phyloP scores from a whole-genome alignment of 2,113 vertebrate species.

The Lamprologus lemairii region DNA sequence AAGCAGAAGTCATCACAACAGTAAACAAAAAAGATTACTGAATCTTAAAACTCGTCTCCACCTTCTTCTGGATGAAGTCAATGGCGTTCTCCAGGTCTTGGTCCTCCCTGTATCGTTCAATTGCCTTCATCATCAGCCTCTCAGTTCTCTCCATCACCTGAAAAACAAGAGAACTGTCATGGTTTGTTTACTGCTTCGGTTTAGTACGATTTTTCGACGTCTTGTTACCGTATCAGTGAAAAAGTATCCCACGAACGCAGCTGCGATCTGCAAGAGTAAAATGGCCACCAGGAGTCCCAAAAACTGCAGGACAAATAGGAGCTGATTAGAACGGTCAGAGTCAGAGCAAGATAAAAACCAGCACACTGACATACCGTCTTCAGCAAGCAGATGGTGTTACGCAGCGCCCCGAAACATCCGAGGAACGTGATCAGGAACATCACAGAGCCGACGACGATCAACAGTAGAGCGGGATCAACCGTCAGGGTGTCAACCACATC shows the following conservation, averaged over 20 bases:
- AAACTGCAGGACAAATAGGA: constrained; percentile 56
- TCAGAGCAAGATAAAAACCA: neutral
- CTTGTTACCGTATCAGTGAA: constrained; percentile 71
- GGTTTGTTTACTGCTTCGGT: neutral
- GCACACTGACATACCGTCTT: constrained; percentile 32
- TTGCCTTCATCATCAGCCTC: constrained; percentile 58
- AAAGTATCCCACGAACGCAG: constrained; percentile 65
- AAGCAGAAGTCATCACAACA: neutral
- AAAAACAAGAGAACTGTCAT: neutral
- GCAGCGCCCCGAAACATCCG: constrained; percentile 73
- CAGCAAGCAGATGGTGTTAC: constrained; percentile 64
- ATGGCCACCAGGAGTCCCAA: constrained; percentile 60
- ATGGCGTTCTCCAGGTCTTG: constrained; percentile 78
- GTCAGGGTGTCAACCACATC: constrained; percentile 1
- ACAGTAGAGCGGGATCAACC: constrained; percentile 70
- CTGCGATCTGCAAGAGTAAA: constrained; percentile 70
- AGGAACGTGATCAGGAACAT: constrained; percentile 75
- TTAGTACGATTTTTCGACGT: too few relatives aligned
- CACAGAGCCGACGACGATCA: constrained; percentile 65
- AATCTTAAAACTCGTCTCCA: constrained; percentile 3
- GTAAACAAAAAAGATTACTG: neutral
- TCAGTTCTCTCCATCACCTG: constrained; percentile 70
- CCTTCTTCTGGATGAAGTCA: constrained; percentile 81
- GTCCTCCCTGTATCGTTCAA: constrained; percentile 72
- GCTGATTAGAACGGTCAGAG: neutral